Evolutionary conservation across 2,797 vertebrate species (phyloP).

Genomic region (Oceanodroma leucorhoa): DNA sequence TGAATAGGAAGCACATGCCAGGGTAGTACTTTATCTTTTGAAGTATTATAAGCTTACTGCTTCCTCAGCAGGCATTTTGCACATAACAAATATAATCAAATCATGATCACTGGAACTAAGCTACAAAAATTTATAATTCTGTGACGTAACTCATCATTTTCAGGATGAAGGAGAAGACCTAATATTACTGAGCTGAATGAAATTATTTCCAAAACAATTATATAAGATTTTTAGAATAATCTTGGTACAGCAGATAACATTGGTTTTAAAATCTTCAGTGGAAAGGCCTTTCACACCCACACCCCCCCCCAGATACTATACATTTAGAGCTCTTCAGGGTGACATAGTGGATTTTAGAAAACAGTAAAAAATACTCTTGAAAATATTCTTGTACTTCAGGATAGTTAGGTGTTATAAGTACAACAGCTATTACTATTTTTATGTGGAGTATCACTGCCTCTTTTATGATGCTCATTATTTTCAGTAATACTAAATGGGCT

Average conservation of each 20-base stretch:
- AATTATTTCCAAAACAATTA: not conserved
- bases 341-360: not conserved
- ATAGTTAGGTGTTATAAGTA: not conserved
- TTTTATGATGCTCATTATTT: conserved; percentile 32
- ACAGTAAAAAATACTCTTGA: not conserved
- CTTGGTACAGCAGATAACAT: not conserved
- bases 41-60: not conserved
- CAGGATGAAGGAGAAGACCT: not conserved
- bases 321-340: not conserved
- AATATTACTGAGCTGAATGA: not conserved
- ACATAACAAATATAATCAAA: not conserved
- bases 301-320: not conserved
- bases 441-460: not conserved
- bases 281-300: not conserved
- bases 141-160: not conserved
- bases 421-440: not conserved
- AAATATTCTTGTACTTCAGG: not conserved
- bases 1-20: not conserved
- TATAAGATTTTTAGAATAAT: not conserved
- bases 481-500: not conserved
- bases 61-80: not conserved
- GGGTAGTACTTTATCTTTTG: not conserved
- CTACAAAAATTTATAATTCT: not conserved
- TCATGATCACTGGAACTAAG: not conserved
- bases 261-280: not conserved